phyloP scores from a whole-genome alignment of 2,888 invertebrate genomes.

The Tetragonisca angustula region DNA sequence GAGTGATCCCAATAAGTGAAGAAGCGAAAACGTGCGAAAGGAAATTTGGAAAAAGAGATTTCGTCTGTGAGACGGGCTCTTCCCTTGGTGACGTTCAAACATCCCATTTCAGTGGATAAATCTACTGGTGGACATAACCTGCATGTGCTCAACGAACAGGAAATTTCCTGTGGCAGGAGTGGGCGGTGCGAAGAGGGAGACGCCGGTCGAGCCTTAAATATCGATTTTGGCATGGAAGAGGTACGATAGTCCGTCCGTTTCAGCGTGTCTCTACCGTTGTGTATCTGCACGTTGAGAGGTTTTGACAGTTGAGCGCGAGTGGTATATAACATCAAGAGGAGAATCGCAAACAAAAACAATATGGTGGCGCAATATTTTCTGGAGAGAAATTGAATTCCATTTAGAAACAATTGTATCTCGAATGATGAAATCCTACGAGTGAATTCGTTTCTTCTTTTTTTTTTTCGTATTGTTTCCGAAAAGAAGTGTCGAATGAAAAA shows the following conservation, averaged over 20 bases:
- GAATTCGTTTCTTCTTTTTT: slow-evolving; percentile 20
- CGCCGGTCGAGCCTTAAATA: slow-evolving; percentile 80
- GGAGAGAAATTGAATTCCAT: slow-evolving; percentile 39
- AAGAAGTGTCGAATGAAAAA: slow-evolving; percentile 43
- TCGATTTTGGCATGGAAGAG: slow-evolving; percentile 79
- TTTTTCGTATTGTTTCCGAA: not conserved
- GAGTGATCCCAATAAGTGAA: slow-evolving; percentile 35
- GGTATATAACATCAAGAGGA: slow-evolving; percentile 36
- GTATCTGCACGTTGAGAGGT: slow-evolving; percentile 53
- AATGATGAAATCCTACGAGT: slow-evolving; percentile 38
- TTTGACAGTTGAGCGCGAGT: slow-evolving; percentile 56
- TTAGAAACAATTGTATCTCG: slow-evolving; percentile 1
- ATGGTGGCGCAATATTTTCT: slow-evolving; percentile 52
- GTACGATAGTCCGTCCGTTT: slow-evolving; percentile 66
- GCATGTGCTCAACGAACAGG: slow-evolving; percentile 50
- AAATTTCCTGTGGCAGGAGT: slow-evolving; percentile 62
- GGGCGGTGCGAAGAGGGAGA: slow-evolving; percentile 71
- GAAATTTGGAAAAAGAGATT: slow-evolving; percentile 27
- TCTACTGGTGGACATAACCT: slow-evolving; percentile 55
- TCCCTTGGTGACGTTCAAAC: not conserved
- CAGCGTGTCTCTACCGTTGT: slow-evolving; percentile 60
- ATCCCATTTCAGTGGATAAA: slow-evolving; percentile 23
- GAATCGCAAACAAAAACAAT: slow-evolving; percentile 54
- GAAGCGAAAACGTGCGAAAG: slow-evolving; percentile 37
- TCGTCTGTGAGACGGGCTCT: not conserved